Percentiles rank a stretch among this genome's conserved stretches.
Conservation (phyloP, 2,888 invertebrate species). For the Nomada goodeniana region DNA sequence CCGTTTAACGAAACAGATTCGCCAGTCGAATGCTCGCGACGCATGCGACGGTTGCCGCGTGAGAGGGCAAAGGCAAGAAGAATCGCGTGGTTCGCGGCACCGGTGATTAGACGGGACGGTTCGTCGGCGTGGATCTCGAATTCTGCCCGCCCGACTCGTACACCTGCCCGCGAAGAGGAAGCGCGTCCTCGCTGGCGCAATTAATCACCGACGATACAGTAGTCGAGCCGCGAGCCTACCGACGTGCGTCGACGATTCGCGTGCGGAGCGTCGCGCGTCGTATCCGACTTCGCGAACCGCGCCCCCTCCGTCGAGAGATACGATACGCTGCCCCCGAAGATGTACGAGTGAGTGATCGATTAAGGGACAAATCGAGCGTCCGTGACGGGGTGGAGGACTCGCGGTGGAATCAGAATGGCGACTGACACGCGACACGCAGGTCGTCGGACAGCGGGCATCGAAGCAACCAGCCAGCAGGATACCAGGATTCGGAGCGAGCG, state of each 20-base stretch:
- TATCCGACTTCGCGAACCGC: too few species aligned
- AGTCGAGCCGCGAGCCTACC: background rate
- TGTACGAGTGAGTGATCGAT: background rate
- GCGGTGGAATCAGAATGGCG: slow-evolving; percentile 63
- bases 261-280: background rate
- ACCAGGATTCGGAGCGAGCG: slow-evolving; percentile 65
- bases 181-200: slow-evolving; percentile 11
- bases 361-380: background rate
- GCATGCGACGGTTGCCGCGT: too few species aligned
- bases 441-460: slow-evolving; percentile 49
- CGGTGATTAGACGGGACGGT: slow-evolving; percentile 39
- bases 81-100: background rate
- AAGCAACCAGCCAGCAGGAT: slow-evolving; percentile 53
- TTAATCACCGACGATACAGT: slow-evolving; percentile 3
- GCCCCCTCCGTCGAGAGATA: background rate
- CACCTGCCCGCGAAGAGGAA: slow-evolving; percentile 22
- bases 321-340: background rate
- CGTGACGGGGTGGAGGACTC: background rate
- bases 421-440: slow-evolving; percentile 45
- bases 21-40: too few species aligned
- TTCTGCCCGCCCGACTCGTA: slow-evolving; percentile 33
- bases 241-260: slow-evolving; percentile 4
- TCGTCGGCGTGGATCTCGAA: slow-evolving; percentile 24
- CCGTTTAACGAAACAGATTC: too few species aligned
- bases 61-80: background rate